These are phyloP conservation scores for Colinus virginianus DNA, from an alignment of 2,113 vertebrate genomes.

Conservation along the genomic window DNA sequence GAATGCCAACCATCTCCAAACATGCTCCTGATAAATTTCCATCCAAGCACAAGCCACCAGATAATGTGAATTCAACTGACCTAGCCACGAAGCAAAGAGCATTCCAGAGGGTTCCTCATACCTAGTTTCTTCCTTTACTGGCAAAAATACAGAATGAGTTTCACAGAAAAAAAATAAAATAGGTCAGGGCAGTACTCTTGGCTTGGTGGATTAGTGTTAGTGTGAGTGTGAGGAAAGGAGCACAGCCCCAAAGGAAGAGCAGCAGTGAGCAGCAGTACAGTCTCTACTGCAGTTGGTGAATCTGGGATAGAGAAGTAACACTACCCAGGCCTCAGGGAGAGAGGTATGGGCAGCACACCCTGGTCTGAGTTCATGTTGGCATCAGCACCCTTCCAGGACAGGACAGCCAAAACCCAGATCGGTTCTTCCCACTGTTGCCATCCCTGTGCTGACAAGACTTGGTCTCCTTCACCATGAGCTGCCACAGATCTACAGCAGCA, in stretches of 20 bases:
- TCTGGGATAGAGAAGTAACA: neutral
- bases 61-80: neutral
- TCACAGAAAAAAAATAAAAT: neutral
- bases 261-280: neutral
- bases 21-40: neutral
- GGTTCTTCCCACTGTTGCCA: neutral
- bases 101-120: neutral
- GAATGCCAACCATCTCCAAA: neutral
- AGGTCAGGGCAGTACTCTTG: neutral
- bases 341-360: neutral
- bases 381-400: neutral
- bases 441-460: neutral
- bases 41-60: neutral
- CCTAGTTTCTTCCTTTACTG: neutral
- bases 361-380: neutral
- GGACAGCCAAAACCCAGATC: neutral
- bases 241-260: neutral
- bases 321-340: neutral
- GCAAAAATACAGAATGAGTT: neutral
- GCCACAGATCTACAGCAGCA: neutral
- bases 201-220: neutral
- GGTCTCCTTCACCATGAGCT: neutral
- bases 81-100: neutral
- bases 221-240: neutral
- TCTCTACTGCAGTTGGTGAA: neutral